Evolutionary conservation across 2,888 invertebrate genomes (phyloP).

Genomic region (Eupithecia exiguata): DNA sequence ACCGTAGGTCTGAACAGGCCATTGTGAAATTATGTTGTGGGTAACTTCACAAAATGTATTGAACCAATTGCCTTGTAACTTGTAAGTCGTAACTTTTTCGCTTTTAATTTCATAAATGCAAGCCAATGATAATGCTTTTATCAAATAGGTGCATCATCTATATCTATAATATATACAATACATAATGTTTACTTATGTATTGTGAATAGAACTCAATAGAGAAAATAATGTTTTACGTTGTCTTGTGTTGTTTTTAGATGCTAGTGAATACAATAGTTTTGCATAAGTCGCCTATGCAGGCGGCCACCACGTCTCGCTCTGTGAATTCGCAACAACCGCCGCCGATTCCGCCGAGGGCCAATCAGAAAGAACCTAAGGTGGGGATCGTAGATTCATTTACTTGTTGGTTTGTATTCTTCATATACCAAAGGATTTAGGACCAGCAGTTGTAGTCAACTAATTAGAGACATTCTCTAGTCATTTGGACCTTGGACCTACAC

Average conservation of each 20-base stretch:
- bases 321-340: conserved; percentile 69
- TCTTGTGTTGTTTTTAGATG: conserved; percentile 29
- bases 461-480: no score
- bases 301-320: conserved; percentile 71
- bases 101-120: neutral
- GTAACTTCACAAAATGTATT: neutral
- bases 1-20: neutral
- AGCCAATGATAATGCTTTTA: neutral
- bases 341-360: conserved; percentile 71
- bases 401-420: neutral
- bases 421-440: no score
- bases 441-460: no score
- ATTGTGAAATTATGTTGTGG: neutral
- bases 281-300: conserved; percentile 52
- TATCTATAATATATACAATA: no score
- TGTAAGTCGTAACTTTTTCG: neutral
- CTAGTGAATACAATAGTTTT: conserved; percentile 60
- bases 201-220: neutral
- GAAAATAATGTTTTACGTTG: neutral
- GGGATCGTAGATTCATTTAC: neutral
- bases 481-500: no score
- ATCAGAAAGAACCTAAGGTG: conserved; percentile 64
- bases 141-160: neutral
- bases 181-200: neutral
- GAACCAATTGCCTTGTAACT: neutral